These are phyloP conservation scores for Paracyclopina nana DNA, from an alignment of 1,140 invertebrate species.

Conservation along the genomic window DNA sequence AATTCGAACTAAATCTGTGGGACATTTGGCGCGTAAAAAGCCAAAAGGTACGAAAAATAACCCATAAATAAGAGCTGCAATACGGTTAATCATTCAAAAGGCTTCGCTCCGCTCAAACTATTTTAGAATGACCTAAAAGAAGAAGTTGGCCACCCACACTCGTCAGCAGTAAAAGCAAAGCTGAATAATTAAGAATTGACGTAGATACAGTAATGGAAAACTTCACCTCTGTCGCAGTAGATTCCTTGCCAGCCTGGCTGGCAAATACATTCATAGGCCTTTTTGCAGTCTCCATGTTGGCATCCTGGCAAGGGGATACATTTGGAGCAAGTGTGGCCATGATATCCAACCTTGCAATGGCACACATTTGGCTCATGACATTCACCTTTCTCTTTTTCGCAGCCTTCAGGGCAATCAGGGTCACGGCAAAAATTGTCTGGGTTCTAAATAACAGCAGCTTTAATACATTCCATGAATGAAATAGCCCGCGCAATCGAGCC, in stretches of 20 bases:
- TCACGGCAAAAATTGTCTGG: constrained; percentile 1
- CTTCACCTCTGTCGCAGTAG: constrained; percentile 62
- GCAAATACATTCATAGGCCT: constrained; percentile 26
- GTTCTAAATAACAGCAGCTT: neutral
- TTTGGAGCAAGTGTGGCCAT: constrained; percentile 52
- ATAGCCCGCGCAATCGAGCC: too few species aligned
- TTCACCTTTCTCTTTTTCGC: neutral
- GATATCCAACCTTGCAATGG: constrained; percentile 58
- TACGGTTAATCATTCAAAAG: too few species aligned
- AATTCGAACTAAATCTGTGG: too few species aligned
- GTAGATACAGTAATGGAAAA: neutral
- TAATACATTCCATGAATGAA: neutral
- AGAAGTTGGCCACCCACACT: too few species aligned
- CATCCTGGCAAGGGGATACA: constrained; percentile 41
- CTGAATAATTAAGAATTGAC: too few species aligned
- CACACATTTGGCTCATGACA: constrained; percentile 12
- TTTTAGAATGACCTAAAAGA: too few species aligned
- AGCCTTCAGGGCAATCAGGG: neutral
- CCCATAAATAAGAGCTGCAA: too few species aligned
- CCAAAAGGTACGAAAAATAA: too few species aligned
- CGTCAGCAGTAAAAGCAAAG: too few species aligned
- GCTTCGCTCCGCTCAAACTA: too few species aligned
- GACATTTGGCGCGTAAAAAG: too few species aligned
- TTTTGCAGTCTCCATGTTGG: constrained; percentile 23
- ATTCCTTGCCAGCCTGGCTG: constrained; percentile 29